phyloP scores from a whole-genome alignment of 2,113 vertebrate species.

The Cephalopterus ornatus region DNA sequence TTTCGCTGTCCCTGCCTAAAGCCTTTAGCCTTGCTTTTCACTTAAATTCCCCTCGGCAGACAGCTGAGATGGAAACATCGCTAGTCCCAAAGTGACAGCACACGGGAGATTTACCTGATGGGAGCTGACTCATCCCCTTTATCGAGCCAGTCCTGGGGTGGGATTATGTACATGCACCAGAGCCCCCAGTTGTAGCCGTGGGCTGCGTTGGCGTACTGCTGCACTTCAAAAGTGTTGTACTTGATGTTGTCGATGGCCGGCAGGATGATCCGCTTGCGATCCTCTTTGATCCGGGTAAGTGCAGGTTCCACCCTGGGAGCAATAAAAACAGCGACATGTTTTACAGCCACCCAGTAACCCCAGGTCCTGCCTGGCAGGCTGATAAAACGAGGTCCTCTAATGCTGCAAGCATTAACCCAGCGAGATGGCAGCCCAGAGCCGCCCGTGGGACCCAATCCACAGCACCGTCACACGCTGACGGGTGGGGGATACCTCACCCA shows the following conservation, averaged over 20 bases:
- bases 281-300: constrained; percentile 89
- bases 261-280: constrained; percentile 88
- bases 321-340: not conserved
- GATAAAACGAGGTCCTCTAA: rapidly evolving
- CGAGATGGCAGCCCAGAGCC: not conserved
- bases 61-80: not conserved
- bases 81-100: not conserved
- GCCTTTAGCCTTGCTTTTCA: not conserved
- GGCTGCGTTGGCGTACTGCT: constrained; percentile 94
- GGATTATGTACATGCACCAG: constrained; percentile 99
- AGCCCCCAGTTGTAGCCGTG: constrained; percentile 99
- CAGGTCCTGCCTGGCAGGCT: not conserved
- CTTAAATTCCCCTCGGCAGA: not conserved
- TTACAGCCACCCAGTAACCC: not conserved
- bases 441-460: rapidly evolving
- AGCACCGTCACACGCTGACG: rapidly evolving
- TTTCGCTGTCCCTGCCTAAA: not conserved
- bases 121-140: constrained; percentile 94
- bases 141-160: constrained; percentile 95
- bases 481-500: not conserved
- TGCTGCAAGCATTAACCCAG: not conserved
- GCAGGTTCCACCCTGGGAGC: constrained; percentile 89
- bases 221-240: constrained; percentile 96
- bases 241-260: constrained; percentile 98
- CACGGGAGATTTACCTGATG: constrained; percentile 82